Conservation (phyloP, 2,797 vertebrate genomes). For the Phoxinus dragarum region DNA sequence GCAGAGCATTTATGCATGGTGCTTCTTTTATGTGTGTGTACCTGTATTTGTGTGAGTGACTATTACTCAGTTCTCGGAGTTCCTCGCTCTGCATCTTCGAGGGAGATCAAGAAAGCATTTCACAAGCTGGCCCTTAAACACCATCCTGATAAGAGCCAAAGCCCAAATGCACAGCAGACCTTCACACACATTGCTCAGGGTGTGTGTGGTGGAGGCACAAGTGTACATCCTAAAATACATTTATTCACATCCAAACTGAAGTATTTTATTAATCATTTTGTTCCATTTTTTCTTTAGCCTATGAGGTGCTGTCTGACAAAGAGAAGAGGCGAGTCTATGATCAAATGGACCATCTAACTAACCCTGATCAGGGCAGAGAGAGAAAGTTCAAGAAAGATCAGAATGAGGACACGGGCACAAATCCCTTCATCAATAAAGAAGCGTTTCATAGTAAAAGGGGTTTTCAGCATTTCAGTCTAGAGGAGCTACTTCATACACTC, state of each 20-base stretch:
- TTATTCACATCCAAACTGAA: background rate
- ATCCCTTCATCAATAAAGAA: background rate
- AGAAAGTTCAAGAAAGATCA: conserved; percentile 11
- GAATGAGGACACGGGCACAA: background rate
- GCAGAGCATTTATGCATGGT: background rate
- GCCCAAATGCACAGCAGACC: conserved; percentile 49
- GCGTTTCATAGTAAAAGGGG: conserved; percentile 32
- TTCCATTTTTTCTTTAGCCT: conserved; percentile 25
- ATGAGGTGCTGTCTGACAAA: conserved; percentile 55
- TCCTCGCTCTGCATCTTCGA: conserved; percentile 40
- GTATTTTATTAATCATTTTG: background rate
- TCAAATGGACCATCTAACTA: conserved; percentile 4
- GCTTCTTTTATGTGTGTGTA: conserved; percentile 35
- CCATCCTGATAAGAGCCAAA: conserved; percentile 58
- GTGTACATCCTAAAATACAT: background rate
- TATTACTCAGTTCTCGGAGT: conserved; percentile 59
- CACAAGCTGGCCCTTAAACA: conserved; percentile 50
- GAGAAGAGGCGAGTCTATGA: conserved; percentile 51
- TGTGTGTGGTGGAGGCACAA: conserved; percentile 2
- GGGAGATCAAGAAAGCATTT: conserved; percentile 58
- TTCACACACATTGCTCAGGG: conserved; percentile 57
- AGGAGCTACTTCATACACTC: conserved; percentile 46
- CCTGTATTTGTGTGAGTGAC: conserved; percentile 32
- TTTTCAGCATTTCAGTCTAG: conserved; percentile 30
- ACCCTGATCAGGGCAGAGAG: conserved; percentile 15